Evolutionary conservation across 1,140 invertebrate species (phyloP).

Genomic region (Ridgeia piscesae): DNA sequence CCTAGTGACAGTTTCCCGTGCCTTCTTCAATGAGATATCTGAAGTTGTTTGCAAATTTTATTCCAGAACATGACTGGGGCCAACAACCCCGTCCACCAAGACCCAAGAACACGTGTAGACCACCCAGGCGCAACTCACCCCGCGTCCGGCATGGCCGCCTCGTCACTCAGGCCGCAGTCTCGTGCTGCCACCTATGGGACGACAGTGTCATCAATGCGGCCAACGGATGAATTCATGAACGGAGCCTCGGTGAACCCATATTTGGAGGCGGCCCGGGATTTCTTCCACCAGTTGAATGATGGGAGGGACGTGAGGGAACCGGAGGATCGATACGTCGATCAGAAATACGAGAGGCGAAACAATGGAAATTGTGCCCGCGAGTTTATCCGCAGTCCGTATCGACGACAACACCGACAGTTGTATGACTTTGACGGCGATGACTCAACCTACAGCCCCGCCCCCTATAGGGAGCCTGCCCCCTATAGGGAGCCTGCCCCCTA

Average conservation of each 20-base stretch:
- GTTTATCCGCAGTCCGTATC: neutral
- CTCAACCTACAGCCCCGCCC: neutral
- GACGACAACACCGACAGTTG: neutral
- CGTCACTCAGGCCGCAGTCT: neutral
- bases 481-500: neutral
- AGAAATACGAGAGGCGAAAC: neutral
- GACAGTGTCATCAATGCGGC: neutral
- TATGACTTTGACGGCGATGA: neutral
- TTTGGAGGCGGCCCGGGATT: neutral
- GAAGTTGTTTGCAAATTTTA: neutral
- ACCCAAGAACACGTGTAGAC: neutral
- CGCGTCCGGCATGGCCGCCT: neutral
- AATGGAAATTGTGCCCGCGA: neutral
- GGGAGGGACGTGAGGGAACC: neutral
- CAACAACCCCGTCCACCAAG: neutral
- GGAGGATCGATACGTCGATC: neutral
- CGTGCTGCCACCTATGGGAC: neutral
- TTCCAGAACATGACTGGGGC: neutral
- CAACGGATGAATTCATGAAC: neutral
- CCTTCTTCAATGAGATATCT: too few species aligned
- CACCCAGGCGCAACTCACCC: neutral
- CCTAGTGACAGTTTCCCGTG: too few species aligned
- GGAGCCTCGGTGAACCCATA: neutral
- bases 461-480: too few species aligned
- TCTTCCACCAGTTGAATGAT: neutral